These are phyloP conservation scores for Spilarctia lutea DNA, from an alignment of 2,888 invertebrate species.

Conservation along the genomic window DNA sequence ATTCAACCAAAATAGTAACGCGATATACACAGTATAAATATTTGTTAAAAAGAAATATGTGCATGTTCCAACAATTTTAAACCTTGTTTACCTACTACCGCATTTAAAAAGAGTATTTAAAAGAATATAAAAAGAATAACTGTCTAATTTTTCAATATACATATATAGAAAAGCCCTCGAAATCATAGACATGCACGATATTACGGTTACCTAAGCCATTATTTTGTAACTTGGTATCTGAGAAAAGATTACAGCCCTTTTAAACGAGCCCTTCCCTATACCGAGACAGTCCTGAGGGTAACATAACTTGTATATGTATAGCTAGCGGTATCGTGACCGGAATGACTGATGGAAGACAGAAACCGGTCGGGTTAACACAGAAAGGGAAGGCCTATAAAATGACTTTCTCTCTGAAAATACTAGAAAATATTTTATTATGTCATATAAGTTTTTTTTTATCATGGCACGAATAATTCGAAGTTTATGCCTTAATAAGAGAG, in stretches of 20 bases:
- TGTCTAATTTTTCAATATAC: not conserved
- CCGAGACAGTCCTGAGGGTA: slow-evolving; percentile 35
- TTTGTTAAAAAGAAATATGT: not conserved
- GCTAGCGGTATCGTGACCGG: slow-evolving; percentile 58
- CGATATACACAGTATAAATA: not conserved
- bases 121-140: not conserved
- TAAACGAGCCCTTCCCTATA: slow-evolving; percentile 32
- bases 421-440: slow-evolving; percentile 19
- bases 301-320: slow-evolving; percentile 47
- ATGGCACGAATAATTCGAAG: not conserved
- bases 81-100: not conserved
- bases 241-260: slow-evolving; percentile 42
- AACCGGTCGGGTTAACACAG: slow-evolving; percentile 43
- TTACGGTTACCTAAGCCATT: slow-evolving; percentile 19
- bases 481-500: not conserved
- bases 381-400: slow-evolving; percentile 53
- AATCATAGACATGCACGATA: not conserved
- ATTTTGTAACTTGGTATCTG: slow-evolving; percentile 29
- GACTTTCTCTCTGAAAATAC: slow-evolving; percentile 59
- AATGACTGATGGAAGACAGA: slow-evolving; percentile 60
- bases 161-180: not conserved
- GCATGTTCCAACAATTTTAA: not conserved
- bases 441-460: not conserved
- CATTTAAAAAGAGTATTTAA: not conserved
- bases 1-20: not conserved